Evolutionary conservation across 2,888 invertebrate genomes (phyloP), one percentile per base, ranked within the genome.

Genomic region (Charanyca ferruginea): DNA sequence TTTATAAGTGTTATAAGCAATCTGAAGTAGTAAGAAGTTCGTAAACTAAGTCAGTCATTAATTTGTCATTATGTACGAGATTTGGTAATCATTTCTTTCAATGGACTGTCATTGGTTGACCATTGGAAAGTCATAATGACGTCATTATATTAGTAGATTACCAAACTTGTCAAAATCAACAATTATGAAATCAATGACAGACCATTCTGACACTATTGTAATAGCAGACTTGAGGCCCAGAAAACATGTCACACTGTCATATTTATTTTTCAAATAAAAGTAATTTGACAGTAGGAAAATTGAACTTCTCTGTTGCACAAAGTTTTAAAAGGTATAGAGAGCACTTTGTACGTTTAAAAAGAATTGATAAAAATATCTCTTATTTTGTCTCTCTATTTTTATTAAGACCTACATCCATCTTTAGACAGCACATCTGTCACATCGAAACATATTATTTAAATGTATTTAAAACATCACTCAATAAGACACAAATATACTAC

Each of bases 391-490:
- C 32, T 41, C 3, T 8, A 11, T 51, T 63, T 62, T 22, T 52
- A 25, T 49, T 41, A 45, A 49, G 1, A 20, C 9, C 51, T 23
- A 42, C 35, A 57, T 66, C 44, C 35, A 58, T 59, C 54, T 66
- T 61, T 13, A 52, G 35, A 59, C 54, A 77, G 3, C 55, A 48
- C 51, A 65, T 53, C 59, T 75, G 74, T 75, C 74, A 77, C 62
- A 44, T 49, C 9, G 32, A 3, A 41, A 69, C 51, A 54, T 72
- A 77, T 61, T 70, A 77, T 71, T 76, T 65, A 61, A 58, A 62
- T 77, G 71, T 66, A 71, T 77, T 66, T 54, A 51, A 62, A 76
- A 13, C 66, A 54, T 66, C 58, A 42, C 47, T 74, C 74, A 70
- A 42, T 64, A 58, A 38, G 52, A 58, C 54, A 51, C 53, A 28